Percentiles rank a stretch among this genome's conserved stretches.
Conservation (phyloP, 2,113 vertebrate species). For the Tympanuchus pallidicinctus region DNA sequence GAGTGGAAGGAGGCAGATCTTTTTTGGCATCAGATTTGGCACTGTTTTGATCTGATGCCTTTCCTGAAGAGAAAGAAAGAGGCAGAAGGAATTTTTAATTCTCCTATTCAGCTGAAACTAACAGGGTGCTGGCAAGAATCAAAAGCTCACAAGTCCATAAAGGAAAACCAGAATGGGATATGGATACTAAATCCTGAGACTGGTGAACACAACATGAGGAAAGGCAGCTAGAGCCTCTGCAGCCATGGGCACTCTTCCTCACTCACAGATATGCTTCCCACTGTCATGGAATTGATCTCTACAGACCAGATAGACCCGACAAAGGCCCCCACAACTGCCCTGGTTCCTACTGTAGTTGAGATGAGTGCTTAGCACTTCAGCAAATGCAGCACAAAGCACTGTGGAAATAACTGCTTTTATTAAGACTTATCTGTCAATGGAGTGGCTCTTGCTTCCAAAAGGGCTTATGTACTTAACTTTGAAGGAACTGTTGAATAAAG, state of each 20-base stretch:
- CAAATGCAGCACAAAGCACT: background rate
- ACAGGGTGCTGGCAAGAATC: background rate
- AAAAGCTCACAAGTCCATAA: fast-evolving
- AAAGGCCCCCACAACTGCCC: background rate
- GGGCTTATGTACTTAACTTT: background rate
- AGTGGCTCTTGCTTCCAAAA: background rate
- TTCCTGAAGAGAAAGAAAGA: background rate
- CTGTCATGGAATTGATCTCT: background rate
- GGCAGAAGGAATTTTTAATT: background rate
- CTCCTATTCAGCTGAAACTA: background rate
- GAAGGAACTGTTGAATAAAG: background rate
- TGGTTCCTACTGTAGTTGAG: fast-evolving
- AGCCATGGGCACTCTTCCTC: background rate
- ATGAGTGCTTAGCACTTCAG: background rate
- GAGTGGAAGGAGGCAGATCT: background rate
- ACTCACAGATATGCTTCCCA: background rate
- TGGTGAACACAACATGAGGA: fast-evolving
- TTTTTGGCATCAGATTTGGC: background rate
- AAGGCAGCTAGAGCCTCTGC: background rate
- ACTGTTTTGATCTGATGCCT: background rate
- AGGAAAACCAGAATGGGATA: background rate
- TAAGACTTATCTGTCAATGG: background rate
- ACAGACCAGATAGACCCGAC: background rate
- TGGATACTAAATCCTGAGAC: background rate
- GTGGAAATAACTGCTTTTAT: background rate